phyloP scores from a whole-genome alignment of 2,113 vertebrate species.

The Paraplagusia blochii region DNA sequence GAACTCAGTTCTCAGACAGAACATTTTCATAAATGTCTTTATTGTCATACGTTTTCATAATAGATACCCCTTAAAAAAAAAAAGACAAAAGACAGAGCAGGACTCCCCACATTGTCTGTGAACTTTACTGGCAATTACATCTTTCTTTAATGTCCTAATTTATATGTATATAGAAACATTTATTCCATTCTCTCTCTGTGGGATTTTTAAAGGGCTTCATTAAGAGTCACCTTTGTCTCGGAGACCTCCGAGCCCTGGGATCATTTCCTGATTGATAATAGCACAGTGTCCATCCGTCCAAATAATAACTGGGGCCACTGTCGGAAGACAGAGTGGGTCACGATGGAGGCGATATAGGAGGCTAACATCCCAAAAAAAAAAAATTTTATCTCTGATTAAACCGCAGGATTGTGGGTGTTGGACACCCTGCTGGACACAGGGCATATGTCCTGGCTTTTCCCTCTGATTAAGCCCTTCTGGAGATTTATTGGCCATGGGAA shows the following conservation, averaged over 20 bases:
- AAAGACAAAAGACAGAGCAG: too few species aligned
- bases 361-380: constrained; percentile 30
- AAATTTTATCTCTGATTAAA: constrained; percentile 59
- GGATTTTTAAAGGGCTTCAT: constrained; percentile 30
- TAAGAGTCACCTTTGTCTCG: constrained; percentile 24
- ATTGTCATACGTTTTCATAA: too few species aligned
- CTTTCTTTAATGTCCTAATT: constrained; percentile 9
- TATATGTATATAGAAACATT: constrained; percentile 18
- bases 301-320: constrained; percentile 43
- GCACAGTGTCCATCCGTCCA: constrained; percentile 39
- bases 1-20: too few species aligned
- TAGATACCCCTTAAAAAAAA: too few species aligned
- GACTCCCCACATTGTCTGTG: too few species aligned
- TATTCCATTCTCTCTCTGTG: constrained; percentile 48
- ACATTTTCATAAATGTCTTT: too few species aligned
- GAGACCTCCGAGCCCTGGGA: constrained; percentile 21
- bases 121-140: too few species aligned
- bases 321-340: constrained; percentile 47
- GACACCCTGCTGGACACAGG: constrained; percentile 50
- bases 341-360: constrained; percentile 22
- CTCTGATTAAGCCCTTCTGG: constrained; percentile 65
- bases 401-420: constrained; percentile 37
- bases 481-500: constrained; percentile 68
- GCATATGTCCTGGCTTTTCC: constrained; percentile 57
- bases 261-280: constrained; percentile 29